Evolutionary conservation across 2,888 invertebrate species (phyloP).

Genomic region (Deladenus siricidicola): DNA sequence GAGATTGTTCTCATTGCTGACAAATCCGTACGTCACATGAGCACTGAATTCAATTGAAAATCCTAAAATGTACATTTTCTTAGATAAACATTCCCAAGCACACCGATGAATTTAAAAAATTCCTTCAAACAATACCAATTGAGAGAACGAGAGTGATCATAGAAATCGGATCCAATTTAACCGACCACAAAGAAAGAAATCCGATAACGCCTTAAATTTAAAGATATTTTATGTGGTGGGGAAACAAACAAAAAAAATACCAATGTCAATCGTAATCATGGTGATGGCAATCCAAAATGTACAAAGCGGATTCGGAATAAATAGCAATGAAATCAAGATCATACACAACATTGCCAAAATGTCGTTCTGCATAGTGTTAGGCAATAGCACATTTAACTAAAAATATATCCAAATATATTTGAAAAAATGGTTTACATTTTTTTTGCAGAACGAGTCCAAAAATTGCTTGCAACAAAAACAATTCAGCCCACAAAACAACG

Average conservation of each 20-base stretch:
- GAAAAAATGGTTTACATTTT: not conserved
- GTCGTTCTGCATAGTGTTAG: slow-evolving; percentile 51
- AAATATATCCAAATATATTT: slow-evolving; percentile 2
- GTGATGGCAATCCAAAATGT: slow-evolving; percentile 82
- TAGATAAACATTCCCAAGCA: not conserved
- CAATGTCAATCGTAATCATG: slow-evolving; percentile 64
- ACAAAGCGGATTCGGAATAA: slow-evolving; percentile 85
- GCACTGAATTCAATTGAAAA: slow-evolving; percentile 66
- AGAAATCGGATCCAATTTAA: slow-evolving; percentile 72
- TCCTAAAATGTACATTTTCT: slow-evolving; percentile 17
- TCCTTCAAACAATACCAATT: slow-evolving; percentile 11
- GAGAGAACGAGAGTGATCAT: slow-evolving; percentile 72
- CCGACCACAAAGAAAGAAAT: slow-evolving; percentile 89
- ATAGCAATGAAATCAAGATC: slow-evolving; percentile 85
- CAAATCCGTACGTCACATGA: slow-evolving; percentile 88
- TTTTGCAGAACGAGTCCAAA: too few relatives aligned
- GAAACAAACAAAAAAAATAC: slow-evolving; percentile 18
- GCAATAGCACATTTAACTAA: slow-evolving; percentile 48
- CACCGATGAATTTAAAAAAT: not conserved
- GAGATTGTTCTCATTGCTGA: slow-evolving; percentile 66
- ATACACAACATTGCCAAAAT: slow-evolving; percentile 66
- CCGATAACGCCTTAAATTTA: slow-evolving; percentile 68
- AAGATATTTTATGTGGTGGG: not conserved
- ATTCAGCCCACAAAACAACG: too few relatives aligned
- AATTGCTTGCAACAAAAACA: not conserved